Base-by-base conservation (phyloP, 2,888 invertebrate species). In the Tachina grossa region DNA sequence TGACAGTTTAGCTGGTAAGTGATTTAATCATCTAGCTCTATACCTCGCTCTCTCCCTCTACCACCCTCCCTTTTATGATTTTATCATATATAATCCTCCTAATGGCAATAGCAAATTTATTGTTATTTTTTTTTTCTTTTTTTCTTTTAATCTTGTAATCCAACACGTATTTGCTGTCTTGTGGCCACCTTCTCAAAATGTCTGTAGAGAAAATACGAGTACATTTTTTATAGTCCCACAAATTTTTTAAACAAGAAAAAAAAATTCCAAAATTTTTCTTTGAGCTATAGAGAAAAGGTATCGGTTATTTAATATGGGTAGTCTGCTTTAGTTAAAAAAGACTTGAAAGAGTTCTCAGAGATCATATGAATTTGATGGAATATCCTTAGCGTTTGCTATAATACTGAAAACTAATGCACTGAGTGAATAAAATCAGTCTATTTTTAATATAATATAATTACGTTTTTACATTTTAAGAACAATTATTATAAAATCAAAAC, bases 1-100 rank as follows among this genome's bases (percentile, higher is more conserved):
- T 72, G 88, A 88, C 71, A 87, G 87, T 83, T 87, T 88, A 83
- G 79, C 86, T 39, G 88, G 88, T 88, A 86, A 88, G 88, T 87
- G 65, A 11, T 59, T 16, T 11, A 5, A 10, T 49, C 19, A 39
- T 43, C 51, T 14, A 16, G n/a, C 22, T 31, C 49, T 45, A 45
- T 5, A 16, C 31, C 41, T 10, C n/a, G 1, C 19, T n/a, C 16
- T 49, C 10, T 19, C 13, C 4, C 31, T 31, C 22, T 31, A 14
- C 4, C 31, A 16, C 53, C 53, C 57, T 49, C 53, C 43, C 10
- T 55, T 41, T 31, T 43, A 8, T n/a, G 11, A 16, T 41, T n/a
- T 43, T 31, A 19, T 55, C 61, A 13, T 13, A 16, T 59, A 16
- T 61, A 11, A 49, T 14, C 14, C 14, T 49, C 49, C n/a, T n/a